Percentiles rank a stretch among this genome's conserved stretches.
Evolutionary conservation across 2,797 vertebrate genomes (phyloP).

Genomic region (Discoglossus pictus): DNA sequence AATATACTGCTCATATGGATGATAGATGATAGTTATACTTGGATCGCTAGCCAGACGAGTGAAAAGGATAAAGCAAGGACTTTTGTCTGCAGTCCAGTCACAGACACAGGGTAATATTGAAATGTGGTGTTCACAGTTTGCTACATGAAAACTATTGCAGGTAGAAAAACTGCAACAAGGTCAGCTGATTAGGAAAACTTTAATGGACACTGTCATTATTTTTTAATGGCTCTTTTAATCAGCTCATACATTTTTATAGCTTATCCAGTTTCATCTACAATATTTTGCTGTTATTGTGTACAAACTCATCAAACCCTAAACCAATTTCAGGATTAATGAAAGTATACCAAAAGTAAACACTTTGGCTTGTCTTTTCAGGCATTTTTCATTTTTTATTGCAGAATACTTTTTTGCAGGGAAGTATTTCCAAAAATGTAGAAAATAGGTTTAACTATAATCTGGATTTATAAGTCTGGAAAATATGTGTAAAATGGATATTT

Average conservation of each 20-base stretch:
- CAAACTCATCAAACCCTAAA: slow-evolving; percentile 15
- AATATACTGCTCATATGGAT: slow-evolving; percentile 27
- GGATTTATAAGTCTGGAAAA: too few species aligned
- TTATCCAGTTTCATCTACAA: slow-evolving; percentile 29
- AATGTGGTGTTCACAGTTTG: slow-evolving; percentile 17
- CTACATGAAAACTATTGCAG: slow-evolving; percentile 4
- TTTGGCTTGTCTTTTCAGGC: slow-evolving; percentile 36
- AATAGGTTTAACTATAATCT: too few species aligned
- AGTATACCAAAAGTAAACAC: slow-evolving; percentile 19
- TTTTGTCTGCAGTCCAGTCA: slow-evolving; percentile 30
- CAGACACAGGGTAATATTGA: not conserved
- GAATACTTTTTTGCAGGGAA: not conserved
- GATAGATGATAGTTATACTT: slow-evolving; percentile 26
- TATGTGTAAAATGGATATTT: too few species aligned
- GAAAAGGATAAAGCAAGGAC: slow-evolving; percentile 39
- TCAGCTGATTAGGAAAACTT: slow-evolving; percentile 37
- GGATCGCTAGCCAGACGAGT: slow-evolving; percentile 33
- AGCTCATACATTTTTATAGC: slow-evolving; percentile 43
- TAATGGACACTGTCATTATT: slow-evolving; percentile 27
- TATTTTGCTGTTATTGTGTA: slow-evolving; percentile 42
- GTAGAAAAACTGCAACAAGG: slow-evolving; percentile 34
- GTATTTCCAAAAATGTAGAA: too few species aligned
- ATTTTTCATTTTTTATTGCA: slow-evolving; percentile 30
- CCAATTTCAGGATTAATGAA: slow-evolving; percentile 22
- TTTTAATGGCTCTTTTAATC: slow-evolving; percentile 47